Conservation (phyloP, 2,797 vertebrate genomes). For the Hydrocynus forskahlii region DNA sequence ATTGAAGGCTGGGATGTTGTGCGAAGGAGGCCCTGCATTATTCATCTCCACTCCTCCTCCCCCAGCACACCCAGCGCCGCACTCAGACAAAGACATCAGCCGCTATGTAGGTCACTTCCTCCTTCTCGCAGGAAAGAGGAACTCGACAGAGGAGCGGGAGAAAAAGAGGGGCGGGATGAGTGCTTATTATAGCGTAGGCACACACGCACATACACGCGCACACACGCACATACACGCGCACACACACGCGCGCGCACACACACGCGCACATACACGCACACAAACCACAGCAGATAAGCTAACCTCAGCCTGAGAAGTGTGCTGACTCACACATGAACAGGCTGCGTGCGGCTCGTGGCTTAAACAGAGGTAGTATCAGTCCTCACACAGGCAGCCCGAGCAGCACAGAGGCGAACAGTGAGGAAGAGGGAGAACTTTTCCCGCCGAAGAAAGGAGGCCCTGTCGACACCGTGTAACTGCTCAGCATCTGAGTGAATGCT, state of each 20-base stretch:
- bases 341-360: conserved; percentile 48
- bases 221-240: neutral
- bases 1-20: conserved; percentile 75
- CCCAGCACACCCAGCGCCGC: conserved; percentile 45
- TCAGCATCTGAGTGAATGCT: neutral
- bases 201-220: conserved; percentile 27
- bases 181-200: conserved; percentile 48
- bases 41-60: conserved; percentile 68
- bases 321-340: conserved; percentile 53
- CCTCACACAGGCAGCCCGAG: conserved; percentile 33
- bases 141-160: conserved; percentile 67
- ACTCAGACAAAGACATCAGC: conserved; percentile 24
- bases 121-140: conserved; percentile 74
- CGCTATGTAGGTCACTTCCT: conserved; percentile 83
- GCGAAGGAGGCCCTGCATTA: conserved; percentile 74
- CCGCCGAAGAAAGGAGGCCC: neutral
- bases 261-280: conserved; percentile 29
- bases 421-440: conserved; percentile 23
- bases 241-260: conserved; percentile 11
- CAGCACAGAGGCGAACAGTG: conserved; percentile 15
- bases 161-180: conserved; percentile 50
- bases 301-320: conserved; percentile 65
- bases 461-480: neutral
- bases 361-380: conserved; percentile 67
- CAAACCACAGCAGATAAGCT: conserved; percentile 43